Evolutionary conservation across 2,113 vertebrate genomes (phyloP).

Genomic region (Corapipo altera): DNA sequence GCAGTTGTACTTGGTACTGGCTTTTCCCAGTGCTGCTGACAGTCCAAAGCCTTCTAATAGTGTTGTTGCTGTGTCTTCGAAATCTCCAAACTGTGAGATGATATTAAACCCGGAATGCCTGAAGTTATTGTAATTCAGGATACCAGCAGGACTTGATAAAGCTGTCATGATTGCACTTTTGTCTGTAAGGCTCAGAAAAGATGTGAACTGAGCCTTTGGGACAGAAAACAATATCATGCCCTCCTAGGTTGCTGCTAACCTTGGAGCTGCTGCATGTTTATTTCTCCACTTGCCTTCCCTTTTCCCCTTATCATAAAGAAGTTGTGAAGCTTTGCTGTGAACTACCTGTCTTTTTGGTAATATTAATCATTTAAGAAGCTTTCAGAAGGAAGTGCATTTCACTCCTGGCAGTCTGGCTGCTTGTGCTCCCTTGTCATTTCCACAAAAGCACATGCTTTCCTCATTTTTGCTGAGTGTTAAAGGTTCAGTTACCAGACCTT

Average conservation of each 20-base stretch:
- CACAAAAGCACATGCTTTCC: not conserved
- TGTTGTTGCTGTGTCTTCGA: not conserved
- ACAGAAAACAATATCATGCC: not conserved
- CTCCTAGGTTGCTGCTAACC: not conserved
- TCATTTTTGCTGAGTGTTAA: not conserved
- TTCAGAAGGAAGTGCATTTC: not conserved
- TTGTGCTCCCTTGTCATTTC: not conserved
- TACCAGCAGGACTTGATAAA: not conserved
- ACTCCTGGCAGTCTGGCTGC: not conserved
- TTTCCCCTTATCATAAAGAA: not conserved
- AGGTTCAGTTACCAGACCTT: not conserved
- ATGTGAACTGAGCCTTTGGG: not conserved
- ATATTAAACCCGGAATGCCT: not conserved
- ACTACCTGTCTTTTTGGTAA: not conserved
- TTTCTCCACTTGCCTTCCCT: not conserved
- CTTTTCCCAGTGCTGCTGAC: not conserved
- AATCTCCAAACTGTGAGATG: not conserved
- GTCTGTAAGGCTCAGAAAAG: not conserved
- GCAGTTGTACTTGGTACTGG: not conserved
- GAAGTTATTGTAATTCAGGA: not conserved
- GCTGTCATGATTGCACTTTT: not conserved
- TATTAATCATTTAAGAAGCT: not conserved
- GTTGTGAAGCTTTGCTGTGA: not conserved
- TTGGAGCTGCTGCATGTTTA: not conserved
- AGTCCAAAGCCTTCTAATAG: not conserved